phyloP scores from a whole-genome alignment of 1,140 invertebrate genomes.

The Popillia japonica region DNA sequence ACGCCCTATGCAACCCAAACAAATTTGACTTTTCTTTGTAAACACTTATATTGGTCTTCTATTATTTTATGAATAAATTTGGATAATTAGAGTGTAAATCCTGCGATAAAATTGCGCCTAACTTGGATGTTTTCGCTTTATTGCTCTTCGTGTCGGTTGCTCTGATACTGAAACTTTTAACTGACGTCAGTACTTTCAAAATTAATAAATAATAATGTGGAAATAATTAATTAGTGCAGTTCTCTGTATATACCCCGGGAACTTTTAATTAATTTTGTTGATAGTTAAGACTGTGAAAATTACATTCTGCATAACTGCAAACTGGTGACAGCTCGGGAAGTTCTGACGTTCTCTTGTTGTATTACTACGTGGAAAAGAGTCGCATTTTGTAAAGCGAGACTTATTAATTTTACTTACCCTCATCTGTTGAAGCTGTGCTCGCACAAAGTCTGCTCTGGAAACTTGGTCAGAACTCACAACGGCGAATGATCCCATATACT shows the following conservation, averaged over 20 bases:
- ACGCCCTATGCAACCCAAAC: no score
- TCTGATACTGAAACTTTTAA: neutral
- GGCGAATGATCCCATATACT: conserved; percentile 82
- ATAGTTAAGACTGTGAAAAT: conserved; percentile 22
- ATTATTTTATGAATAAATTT: no score
- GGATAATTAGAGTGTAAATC: no score
- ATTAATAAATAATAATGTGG: conserved; percentile 1
- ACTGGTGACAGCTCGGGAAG: neutral
- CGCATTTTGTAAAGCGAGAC: neutral
- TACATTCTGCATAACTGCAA: conserved; percentile 23
- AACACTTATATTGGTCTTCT: no score
- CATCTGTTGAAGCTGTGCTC: conserved; percentile 68
- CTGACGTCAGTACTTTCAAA: neutral
- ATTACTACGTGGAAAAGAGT: neutral
- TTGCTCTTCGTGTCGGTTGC: neutral
- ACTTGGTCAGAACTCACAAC: conserved; percentile 71
- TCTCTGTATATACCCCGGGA: neutral
- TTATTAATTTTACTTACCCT: conserved; percentile 64
- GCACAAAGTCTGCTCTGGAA: conserved; percentile 69
- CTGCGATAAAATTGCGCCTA: no score
- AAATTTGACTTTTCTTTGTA: no score
- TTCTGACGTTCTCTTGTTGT: conserved; percentile 7
- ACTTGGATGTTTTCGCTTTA: neutral
- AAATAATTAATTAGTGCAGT: conserved; percentile 13
- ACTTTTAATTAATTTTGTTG: conserved; percentile 31